phyloP scores from a whole-genome alignment of 2,113 vertebrate genomes.

The Toxotes chatareus region DNA sequence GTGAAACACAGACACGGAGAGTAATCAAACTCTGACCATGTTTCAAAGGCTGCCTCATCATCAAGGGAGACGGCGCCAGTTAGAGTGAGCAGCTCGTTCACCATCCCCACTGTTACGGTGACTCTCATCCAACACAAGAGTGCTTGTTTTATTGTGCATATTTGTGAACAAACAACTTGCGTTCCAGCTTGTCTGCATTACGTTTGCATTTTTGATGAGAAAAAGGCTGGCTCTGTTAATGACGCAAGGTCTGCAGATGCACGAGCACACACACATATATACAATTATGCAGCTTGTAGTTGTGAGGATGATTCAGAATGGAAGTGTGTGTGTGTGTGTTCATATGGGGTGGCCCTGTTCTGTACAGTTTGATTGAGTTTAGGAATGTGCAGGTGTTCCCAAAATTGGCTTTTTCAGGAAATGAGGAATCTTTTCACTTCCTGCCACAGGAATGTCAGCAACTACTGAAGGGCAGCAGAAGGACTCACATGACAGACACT shows the following conservation, averaged over 20 bases:
- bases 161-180: not conserved
- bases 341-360: conserved; percentile 5
- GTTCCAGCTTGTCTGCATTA: not conserved
- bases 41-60: not conserved
- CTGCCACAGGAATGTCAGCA: conserved; percentile 37
- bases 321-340: not conserved
- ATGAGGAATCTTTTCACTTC: conserved; percentile 41
- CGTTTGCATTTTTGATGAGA: conserved; percentile 7
- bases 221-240: not conserved
- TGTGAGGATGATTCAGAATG: no score
- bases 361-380: conserved; percentile 16
- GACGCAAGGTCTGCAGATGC: conserved; percentile 12
- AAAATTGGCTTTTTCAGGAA: conserved; percentile 37
- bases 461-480: not conserved
- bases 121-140: not conserved
- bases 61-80: conserved; percentile 2
- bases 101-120: conserved; percentile 19
- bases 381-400: conserved; percentile 49
- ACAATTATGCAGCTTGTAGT: not conserved
- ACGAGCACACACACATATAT: not conserved
- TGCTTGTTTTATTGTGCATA: not conserved
- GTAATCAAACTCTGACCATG: conserved; percentile 44
- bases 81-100: conserved; percentile 41
- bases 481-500: not conserved
- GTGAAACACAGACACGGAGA: conserved; percentile 25